A percentile compares a stretch with the other conserved stretches of the same genome.
phyloP scores from a whole-genome alignment of 2,113 vertebrate species.

The Indicator maculatus region DNA sequence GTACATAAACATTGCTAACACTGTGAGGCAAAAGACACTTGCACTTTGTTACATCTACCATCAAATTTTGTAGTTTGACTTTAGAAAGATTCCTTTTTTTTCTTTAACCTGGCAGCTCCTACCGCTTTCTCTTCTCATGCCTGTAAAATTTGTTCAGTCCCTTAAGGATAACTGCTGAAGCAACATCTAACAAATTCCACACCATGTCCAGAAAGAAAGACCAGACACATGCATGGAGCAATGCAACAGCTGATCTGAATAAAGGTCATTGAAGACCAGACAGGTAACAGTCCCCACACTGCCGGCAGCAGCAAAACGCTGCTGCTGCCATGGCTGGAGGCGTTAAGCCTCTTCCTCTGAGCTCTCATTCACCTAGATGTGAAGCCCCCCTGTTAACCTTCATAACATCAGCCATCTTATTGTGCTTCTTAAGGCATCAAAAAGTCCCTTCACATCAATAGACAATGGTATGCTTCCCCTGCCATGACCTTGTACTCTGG shows the following conservation, averaged over 20 bases:
- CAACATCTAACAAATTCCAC: not conserved
- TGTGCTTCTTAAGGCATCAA: not conserved
- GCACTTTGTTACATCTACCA: not conserved
- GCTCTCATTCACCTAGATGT: not conserved
- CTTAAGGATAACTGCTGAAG: not conserved
- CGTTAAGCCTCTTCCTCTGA: not conserved
- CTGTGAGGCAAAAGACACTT: not conserved
- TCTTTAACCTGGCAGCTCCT: not conserved
- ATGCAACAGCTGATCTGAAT: not conserved
- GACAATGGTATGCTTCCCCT: not conserved
- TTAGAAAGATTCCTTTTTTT: not conserved
- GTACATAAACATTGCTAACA: not conserved
- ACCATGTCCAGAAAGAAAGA: not conserved
- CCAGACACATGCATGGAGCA: not conserved
- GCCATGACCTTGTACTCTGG: not conserved
- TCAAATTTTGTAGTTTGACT: not conserved
- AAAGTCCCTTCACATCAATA: not conserved
- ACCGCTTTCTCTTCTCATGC: not conserved
- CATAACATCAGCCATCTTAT: not conserved
- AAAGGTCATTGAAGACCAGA: not conserved
- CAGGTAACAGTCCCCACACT: not conserved
- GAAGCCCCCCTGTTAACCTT: not conserved
- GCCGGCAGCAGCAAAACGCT: fast-evolving
- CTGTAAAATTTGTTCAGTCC: not conserved
- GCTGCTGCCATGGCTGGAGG: not conserved